Conservation (phyloP, 2,797 vertebrate genomes). For the Oreochromis mossambicus region DNA sequence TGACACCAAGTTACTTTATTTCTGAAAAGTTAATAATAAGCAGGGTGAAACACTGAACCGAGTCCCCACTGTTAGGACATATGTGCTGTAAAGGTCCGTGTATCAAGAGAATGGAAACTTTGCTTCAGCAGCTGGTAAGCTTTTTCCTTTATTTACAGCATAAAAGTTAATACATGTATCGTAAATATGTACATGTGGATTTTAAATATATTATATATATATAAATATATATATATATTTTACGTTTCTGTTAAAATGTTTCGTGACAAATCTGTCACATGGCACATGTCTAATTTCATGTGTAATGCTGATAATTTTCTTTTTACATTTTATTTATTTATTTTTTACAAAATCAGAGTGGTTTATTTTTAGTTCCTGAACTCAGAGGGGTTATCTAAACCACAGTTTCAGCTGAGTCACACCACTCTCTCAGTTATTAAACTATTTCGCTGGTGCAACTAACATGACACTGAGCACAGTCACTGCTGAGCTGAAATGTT, state of each 20-base stretch:
- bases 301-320: not conserved
- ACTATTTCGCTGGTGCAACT: not conserved
- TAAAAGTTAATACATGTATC: not conserved
- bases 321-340: not conserved
- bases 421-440: not conserved
- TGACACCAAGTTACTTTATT: not conserved
- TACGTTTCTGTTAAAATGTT: not conserved
- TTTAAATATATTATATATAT: not conserved
- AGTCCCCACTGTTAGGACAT: not conserved
- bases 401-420: conserved; percentile 37
- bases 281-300: not conserved
- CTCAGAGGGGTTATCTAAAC: not conserved
- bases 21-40: conserved; percentile 70
- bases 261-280: not conserved
- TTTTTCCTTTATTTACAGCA: not conserved
- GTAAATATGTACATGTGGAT: not conserved
- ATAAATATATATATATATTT: not conserved
- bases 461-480: not conserved
- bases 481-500: not conserved
- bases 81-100: not conserved
- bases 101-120: conserved; percentile 54
- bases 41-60: conserved; percentile 10
- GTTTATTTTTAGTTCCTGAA: not conserved
- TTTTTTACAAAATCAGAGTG: not conserved
- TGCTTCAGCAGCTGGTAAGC: conserved; percentile 69